A percentile compares a stretch with the other conserved stretches of the same genome.
Conservation (phyloP, 2,888 invertebrate species). For the Oligia strigilis region DNA sequence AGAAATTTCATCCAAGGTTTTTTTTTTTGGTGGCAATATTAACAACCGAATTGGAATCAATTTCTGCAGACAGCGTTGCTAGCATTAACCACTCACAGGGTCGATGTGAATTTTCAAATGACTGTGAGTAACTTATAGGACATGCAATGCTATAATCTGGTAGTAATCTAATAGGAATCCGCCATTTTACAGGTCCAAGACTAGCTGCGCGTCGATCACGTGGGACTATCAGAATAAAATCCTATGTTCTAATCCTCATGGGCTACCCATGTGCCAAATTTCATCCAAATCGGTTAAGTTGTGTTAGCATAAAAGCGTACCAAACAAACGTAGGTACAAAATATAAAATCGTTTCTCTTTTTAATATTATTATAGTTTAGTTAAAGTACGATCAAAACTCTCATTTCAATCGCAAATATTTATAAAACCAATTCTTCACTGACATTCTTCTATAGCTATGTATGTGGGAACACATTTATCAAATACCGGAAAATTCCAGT, state of each 20-base stretch:
- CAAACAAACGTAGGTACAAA: not conserved
- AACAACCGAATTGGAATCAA: not conserved
- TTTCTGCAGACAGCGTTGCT: not conserved
- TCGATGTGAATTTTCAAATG: not conserved
- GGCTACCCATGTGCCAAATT: not conserved
- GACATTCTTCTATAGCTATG: constrained; percentile 16
- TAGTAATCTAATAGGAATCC: not conserved
- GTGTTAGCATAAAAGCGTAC: not conserved
- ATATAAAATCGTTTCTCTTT: not conserved
- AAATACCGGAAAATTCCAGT: constrained; percentile 1
- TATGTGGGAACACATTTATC: not conserved
- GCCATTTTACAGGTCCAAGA: not conserved
- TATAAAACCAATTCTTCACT: not conserved
- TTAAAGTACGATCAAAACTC: not conserved
- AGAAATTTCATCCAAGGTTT: constrained; percentile 12
- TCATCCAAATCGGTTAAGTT: not conserved
- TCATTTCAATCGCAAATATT: not conserved
- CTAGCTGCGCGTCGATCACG: not conserved
- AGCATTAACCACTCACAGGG: not conserved
- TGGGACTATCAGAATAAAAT: not conserved
- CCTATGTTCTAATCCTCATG: not conserved
- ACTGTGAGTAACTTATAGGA: not conserved
- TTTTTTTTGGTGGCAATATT: constrained; percentile 2
- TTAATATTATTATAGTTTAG: too few species aligned
- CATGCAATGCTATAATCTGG: not conserved